Evolutionary conservation across 2,797 vertebrate species (phyloP).

Genomic region (Tragopan temminckii): DNA sequence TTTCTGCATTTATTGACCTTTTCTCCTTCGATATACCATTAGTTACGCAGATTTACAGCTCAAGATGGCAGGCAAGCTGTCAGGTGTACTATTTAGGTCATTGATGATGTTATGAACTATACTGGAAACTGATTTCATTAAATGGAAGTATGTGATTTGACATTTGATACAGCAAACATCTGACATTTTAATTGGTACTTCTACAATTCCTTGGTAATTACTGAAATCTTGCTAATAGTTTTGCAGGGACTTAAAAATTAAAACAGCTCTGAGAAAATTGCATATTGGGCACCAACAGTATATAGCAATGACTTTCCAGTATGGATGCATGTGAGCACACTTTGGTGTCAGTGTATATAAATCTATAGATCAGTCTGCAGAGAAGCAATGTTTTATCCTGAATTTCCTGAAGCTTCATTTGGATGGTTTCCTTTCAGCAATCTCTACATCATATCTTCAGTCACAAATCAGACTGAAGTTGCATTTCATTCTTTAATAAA

Average conservation of each 20-base stretch:
- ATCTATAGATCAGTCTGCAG: not conserved
- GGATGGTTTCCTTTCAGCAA: not conserved
- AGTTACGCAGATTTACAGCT: constrained; percentile 30
- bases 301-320: too few species aligned
- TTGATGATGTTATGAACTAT: not conserved
- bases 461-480: not conserved
- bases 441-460: not conserved
- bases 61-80: not conserved
- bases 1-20: constrained; percentile 58
- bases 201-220: not conserved
- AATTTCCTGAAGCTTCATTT: not conserved
- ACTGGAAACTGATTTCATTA: constrained; percentile 31
- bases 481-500: not conserved
- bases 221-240: not conserved
- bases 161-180: not conserved
- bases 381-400: not conserved
- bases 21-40: not conserved
- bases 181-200: not conserved
- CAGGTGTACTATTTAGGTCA: constrained; percentile 13
- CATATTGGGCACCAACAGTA: not conserved
- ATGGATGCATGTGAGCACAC: not conserved
- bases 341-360: not conserved
- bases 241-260: not conserved
- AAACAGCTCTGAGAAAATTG: not conserved
- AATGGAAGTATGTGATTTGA: not conserved